Conservation (phyloP, 2,888 invertebrate genomes). For the Habrosyne pyritoides region DNA sequence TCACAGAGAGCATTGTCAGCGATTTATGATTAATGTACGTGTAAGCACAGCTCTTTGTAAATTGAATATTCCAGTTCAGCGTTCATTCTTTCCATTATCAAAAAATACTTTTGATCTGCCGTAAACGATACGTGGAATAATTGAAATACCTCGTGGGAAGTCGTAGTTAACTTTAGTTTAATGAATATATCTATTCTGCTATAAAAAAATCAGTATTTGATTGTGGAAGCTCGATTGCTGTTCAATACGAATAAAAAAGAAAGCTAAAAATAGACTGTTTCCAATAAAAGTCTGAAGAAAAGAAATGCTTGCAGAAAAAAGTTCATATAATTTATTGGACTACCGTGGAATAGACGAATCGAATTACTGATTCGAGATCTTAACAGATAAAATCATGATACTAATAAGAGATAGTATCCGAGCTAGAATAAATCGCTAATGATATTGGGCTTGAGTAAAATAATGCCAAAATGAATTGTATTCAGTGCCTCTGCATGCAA, state of each 20-base stretch:
- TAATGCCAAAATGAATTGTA: conserved; percentile 47
- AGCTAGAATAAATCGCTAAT: conserved; percentile 16
- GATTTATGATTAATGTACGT: conserved; percentile 23
- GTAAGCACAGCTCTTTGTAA: neutral
- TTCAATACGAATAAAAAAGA: neutral
- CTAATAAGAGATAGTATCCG: conserved; percentile 10
- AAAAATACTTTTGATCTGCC: neutral
- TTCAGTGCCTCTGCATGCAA: conserved; percentile 58
- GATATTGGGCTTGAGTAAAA: conserved; percentile 26
- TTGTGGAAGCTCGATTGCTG: neutral
- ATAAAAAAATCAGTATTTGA: neutral
- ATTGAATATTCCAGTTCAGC: neutral
- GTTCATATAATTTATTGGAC: neutral
- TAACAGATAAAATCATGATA: conserved; percentile 1
- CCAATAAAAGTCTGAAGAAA: neutral
- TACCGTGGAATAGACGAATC: neutral
- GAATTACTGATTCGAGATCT: conserved; percentile 6
- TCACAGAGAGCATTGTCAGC: conserved; percentile 37
- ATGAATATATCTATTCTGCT: neutral
- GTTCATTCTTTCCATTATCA: neutral
- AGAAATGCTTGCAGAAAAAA: conserved; percentile 3
- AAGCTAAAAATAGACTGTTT: neutral
- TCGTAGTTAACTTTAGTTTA: neutral
- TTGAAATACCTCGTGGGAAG: neutral
- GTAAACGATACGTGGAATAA: neutral